A percentile compares a stretch with the other conserved stretches of the same genome.
Evolutionary conservation across 23 tunicate species (phyloP).

Genomic region (Corella eumyota): DNA sequence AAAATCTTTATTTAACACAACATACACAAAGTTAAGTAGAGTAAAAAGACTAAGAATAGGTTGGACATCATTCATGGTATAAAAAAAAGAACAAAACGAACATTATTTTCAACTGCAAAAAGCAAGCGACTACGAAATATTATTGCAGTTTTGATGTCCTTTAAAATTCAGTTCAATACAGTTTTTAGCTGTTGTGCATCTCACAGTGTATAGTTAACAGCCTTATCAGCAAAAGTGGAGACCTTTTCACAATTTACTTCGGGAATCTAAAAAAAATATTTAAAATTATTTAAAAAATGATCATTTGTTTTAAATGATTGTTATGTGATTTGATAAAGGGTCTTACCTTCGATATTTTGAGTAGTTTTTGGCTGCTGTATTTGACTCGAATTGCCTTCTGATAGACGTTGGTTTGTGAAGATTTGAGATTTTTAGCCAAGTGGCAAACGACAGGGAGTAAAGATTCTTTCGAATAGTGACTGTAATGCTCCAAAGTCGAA

Average conservation of each 20-base stretch:
- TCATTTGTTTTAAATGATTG: background rate
- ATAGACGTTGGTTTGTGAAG: conserved; percentile 47
- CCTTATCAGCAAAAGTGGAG: conserved; percentile 10
- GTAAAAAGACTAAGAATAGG: too few species aligned
- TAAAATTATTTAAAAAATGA: too few species aligned
- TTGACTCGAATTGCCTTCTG: conserved; percentile 61
- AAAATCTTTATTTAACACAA: too few species aligned
- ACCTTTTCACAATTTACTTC: conserved; percentile 9
- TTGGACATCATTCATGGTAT: too few species aligned
- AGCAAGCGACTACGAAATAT: too few species aligned
- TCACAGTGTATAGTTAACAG: conserved; percentile 7
- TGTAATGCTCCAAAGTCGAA: conserved; percentile 84
- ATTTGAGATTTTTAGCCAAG: conserved; percentile 66
- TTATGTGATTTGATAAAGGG: background rate
- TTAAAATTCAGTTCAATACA: too few species aligned
- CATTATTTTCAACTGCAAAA: too few species aligned
- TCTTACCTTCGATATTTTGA: conserved; percentile 63
- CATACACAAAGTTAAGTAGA: too few species aligned
- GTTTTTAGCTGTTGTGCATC: too few species aligned
- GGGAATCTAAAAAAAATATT: conserved; percentile 2
- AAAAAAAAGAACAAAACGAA: too few species aligned
- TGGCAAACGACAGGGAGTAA: conserved; percentile 54
- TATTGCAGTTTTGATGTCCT: too few species aligned
- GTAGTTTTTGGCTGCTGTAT: conserved; percentile 43
- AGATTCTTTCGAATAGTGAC: conserved; percentile 55